These are phyloP conservation scores for Drosophila bipectinata DNA, from an alignment of 1,140 invertebrate species.

Conservation along the genomic window DNA sequence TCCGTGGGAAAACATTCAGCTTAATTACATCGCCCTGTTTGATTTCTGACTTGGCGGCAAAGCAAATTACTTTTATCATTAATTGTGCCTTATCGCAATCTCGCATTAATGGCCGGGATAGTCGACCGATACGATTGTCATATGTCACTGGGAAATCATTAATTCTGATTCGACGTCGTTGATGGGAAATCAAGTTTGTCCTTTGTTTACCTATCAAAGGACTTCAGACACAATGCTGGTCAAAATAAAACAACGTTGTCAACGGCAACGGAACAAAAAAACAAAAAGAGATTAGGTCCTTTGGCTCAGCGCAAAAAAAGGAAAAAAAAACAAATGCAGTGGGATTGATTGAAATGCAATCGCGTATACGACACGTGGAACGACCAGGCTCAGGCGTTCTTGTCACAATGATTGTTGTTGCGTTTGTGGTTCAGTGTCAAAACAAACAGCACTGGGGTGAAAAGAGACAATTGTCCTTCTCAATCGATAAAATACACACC, in stretches of 20 bases:
- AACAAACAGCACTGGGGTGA: conserved; percentile 46
- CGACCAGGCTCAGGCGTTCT: conserved; percentile 19
- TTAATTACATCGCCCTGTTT: conserved; percentile 24
- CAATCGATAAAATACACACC: conserved; percentile 65
- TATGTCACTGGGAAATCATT: conserved; percentile 32
- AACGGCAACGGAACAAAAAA: conserved; percentile 25
- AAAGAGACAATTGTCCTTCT: conserved; percentile 13
- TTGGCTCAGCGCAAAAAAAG: conserved; percentile 2
- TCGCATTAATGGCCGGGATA: conserved; percentile 43
- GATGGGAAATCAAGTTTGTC: conserved; percentile 23
- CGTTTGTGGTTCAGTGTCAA: conserved; percentile 47
- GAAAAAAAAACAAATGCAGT: conserved; percentile 6
- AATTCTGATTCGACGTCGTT: conserved; percentile 40
- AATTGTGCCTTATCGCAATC: not conserved
- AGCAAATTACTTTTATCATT: conserved; percentile 27
- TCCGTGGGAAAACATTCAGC: not conserved
- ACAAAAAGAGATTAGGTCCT: conserved; percentile 31
- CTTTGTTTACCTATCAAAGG: conserved; percentile 3
- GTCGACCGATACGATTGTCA: conserved; percentile 19
- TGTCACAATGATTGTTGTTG: conserved; percentile 25
- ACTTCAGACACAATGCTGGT: conserved; percentile 1
- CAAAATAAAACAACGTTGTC: conserved; percentile 3
- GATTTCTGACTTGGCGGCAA: conserved; percentile 4
- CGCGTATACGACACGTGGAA: conserved; percentile 50
- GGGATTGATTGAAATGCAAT: conserved; percentile 45